These are phyloP conservation scores for Rhamnusium bicolor DNA, from an alignment of 2,888 invertebrate species.

Conservation along the genomic window DNA sequence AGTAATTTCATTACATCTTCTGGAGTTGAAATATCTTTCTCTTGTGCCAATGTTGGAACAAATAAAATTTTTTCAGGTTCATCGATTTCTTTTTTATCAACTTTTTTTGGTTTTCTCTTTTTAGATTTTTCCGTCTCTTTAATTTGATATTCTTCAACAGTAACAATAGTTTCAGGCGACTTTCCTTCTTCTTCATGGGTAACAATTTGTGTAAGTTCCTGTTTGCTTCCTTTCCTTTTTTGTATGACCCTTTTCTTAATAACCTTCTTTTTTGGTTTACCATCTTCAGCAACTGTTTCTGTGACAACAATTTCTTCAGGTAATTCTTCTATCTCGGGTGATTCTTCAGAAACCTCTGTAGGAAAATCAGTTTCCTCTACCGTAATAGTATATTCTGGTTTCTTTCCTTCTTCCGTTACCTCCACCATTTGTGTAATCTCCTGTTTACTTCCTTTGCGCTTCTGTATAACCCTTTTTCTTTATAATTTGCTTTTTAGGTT, in stretches of 20 bases:
- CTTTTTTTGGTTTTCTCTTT: constrained; percentile 47
- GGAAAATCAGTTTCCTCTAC: constrained; percentile 52
- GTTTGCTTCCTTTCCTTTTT: neutral
- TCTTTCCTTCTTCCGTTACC: constrained; percentile 65
- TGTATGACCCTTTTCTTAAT: neutral
- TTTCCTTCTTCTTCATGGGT: constrained; percentile 1
- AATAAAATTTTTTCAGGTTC: constrained; percentile 62
- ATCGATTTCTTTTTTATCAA: constrained; percentile 48
- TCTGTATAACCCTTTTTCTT: constrained; percentile 69
- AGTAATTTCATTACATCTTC: constrained; percentile 63
- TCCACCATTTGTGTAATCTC: constrained; percentile 65
- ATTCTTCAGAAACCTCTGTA: constrained; percentile 58
- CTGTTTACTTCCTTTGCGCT: constrained; percentile 62
- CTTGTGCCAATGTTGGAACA: constrained; percentile 64
- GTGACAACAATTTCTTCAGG: constrained; percentile 56
- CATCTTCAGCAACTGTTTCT: constrained; percentile 57
- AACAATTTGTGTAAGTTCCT: neutral
- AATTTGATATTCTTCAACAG: constrained; percentile 20
- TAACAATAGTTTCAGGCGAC: neutral
- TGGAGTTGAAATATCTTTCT: constrained; percentile 57
- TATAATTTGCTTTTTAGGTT: constrained; percentile 61
- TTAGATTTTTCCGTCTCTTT: neutral
- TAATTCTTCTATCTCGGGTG: constrained; percentile 64
- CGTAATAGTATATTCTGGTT: constrained; percentile 56
- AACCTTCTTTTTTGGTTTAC: constrained; percentile 21